Base-by-base conservation (phyloP, 2,797 vertebrate genomes). In the Cuniculus paca region DNA sequence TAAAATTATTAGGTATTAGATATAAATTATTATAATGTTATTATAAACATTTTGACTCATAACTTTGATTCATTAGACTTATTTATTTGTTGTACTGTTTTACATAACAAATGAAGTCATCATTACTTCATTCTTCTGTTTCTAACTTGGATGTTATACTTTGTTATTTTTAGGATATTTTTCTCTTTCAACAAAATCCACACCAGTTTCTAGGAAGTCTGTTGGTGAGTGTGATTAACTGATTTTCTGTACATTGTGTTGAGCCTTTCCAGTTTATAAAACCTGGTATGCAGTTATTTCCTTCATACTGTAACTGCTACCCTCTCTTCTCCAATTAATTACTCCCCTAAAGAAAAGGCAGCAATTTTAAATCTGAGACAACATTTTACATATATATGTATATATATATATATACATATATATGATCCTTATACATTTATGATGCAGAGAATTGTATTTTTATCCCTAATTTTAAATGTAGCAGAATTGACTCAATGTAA, bases 101-200 rank as follows among this genome's bases (percentile, higher is more conserved):
- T 39, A 50, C 13, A 50, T 77, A 31, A 7, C 70, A 87, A 84
- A 82, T 78, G 60, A 77, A 78, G 10, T 89, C 36, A 54, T n/a
- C 1, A 34, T 61, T 50, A 93, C 20, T 91, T 70, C 24, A 83
- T 68, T 79, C 5, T 24, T 80, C 36, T 80, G 45, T 94, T 78
- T 88, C 24, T 92, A 95, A 90, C 31, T 36, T 78, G 14, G 20
- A 90, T 88, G 86, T 96, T 95, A 83, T 95, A 14, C 85, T 68
- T 95, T 95, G 39, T 60, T 91, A 65, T 79, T 94, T 96, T 82
- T 83, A 96, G 94, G 36, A 52, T 68, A 60, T 61, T 91, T 94
- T 82, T 82, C 75, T 74, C 75, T 95, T 79, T 84, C 79, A 81
- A 22, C 20, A 10, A 95, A 95, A 92, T 7, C 12, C 80, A 89